These are phyloP conservation scores for Eulimnadia texana DNA, from an alignment of 1,140 invertebrate species.

Conservation along the genomic window DNA sequence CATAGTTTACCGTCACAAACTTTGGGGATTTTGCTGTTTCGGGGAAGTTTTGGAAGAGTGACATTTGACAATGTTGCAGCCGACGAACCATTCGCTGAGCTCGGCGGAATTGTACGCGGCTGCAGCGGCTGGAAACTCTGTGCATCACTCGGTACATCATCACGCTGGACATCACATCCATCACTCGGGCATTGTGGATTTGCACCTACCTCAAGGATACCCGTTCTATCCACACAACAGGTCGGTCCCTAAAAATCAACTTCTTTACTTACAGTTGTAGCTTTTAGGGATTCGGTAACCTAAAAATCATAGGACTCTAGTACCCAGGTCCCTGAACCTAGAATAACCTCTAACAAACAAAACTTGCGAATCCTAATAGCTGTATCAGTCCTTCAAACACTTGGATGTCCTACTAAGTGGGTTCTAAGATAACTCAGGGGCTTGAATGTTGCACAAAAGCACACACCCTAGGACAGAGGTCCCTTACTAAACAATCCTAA, in stretches of 20 bases:
- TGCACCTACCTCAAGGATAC: conserved; percentile 72
- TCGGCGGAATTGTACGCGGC: background rate
- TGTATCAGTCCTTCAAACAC: no score
- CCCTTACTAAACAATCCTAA: no score
- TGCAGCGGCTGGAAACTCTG: background rate
- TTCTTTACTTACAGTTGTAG: background rate
- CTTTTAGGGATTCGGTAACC: background rate
- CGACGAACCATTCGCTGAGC: background rate
- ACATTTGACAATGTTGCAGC: background rate
- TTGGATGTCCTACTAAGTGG: no score
- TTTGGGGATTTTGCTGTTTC: no score
- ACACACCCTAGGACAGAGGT: no score
- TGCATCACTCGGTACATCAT: background rate
- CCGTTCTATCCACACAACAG: conserved; percentile 45
- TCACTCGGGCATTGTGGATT: conserved; percentile 37
- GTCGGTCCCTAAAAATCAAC: background rate
- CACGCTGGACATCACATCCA: background rate
- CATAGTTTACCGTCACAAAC: no score
- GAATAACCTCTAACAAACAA: no score
- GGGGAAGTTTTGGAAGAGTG: no score
- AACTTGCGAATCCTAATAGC: no score
- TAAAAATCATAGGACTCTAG: background rate
- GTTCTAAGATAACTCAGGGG: no score
- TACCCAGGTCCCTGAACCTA: background rate
- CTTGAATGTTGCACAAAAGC: no score